phyloP scores from a whole-genome alignment of 2,888 invertebrate species.

The Malacosoma neustria region DNA sequence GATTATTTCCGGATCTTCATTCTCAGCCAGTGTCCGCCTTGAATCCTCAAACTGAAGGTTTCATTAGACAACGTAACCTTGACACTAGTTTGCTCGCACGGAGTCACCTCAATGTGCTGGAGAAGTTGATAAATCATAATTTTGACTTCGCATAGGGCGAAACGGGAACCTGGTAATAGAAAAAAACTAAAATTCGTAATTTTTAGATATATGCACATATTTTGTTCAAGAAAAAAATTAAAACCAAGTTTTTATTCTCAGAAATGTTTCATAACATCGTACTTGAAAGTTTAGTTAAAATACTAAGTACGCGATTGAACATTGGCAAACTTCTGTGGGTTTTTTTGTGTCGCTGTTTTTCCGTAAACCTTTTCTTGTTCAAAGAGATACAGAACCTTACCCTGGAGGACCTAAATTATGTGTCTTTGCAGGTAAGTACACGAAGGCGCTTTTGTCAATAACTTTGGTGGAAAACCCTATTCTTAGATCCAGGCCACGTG shows the following conservation, averaged over 20 bases:
- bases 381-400: too few species aligned
- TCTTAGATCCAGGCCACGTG: too few species aligned
- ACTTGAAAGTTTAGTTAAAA: not conserved
- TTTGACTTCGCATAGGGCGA: conserved; percentile 48
- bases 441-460: too few species aligned
- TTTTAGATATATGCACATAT: conserved; percentile 4
- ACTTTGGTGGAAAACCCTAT: too few species aligned
- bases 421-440: too few species aligned
- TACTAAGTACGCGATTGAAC: too few species aligned
- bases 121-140: conserved; percentile 39
- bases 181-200: conserved; percentile 19
- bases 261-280: too few species aligned
- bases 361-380: too few species aligned
- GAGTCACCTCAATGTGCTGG: conserved; percentile 30
- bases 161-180: conserved; percentile 37
- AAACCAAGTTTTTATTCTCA: not conserved
- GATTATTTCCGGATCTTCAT: conserved; percentile 13
- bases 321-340: too few species aligned
- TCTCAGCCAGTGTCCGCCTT: conserved; percentile 37
- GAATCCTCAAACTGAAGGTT: conserved; percentile 22
- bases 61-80: conserved; percentile 21
- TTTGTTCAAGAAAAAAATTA: too few species aligned
- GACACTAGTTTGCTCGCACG: conserved; percentile 27
- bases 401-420: too few species aligned
- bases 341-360: too few species aligned